Base-by-base conservation (phyloP, 1,140 invertebrate genomes). In the Platyscapa corneri region DNA sequence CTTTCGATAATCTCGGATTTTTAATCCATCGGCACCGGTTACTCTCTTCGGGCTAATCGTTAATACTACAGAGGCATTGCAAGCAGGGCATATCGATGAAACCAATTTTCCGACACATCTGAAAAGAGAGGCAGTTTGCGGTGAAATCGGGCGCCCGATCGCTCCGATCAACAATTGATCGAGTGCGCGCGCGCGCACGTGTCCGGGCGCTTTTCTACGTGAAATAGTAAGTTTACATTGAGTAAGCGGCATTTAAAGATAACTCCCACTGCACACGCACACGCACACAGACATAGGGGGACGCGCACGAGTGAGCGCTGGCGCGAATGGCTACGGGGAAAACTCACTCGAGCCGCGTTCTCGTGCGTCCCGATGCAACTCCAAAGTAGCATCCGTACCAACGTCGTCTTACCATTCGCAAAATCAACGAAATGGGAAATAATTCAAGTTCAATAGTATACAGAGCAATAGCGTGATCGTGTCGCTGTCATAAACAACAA, bases 321-420 rank as follows among this genome's bases (percentile, higher is more conserved):
- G 27, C n/a, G 37, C 34, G 91, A 93, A 89, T 96, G 95, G 42
- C 93, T 95, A 30, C 94, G n/a, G n/a, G n/a, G n/a, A n/a, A n/a
- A n/a, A n/a, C 94, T 84, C 95, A 95, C 78, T 94, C 94, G 37
- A 53, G 49, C 49, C 18, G 49, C 18, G 18, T 16, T 53, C 16
- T 53, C 18, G 3, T 53, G 8, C 49, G 12, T 46, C 12, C 12
- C 12, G 42, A n/a, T n/a, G 49, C 18, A 64, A n/a, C 27, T 7
- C 2, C 5, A 64, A 64, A 67, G 32, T 67, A 67, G 14, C 65
- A 67, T 67, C 32, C 65, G 14, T 67, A 67, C 65, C 30, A 67
- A 67, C 32, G 34, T 67, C 18, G 12, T 32, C 7, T 67, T 30
- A 32, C 30, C 30, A 67, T 16, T 12, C 7, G 18, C 49, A 53